These are phyloP conservation scores for Automeris io DNA, from an alignment of 2,888 invertebrate genomes.

Conservation along the genomic window DNA sequence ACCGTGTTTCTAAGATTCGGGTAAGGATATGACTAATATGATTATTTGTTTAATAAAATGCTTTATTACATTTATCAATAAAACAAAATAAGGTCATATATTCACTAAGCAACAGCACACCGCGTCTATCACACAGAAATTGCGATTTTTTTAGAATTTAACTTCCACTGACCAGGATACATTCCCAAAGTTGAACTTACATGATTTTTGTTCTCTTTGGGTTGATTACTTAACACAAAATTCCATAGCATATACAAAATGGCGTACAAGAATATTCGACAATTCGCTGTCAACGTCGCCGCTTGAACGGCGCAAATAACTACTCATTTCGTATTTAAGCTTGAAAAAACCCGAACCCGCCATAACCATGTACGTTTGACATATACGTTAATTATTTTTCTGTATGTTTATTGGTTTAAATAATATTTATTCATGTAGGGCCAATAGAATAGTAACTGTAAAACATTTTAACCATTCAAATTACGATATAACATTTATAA, in stretches of 20 bases:
- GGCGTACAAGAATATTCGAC: conserved; percentile 70
- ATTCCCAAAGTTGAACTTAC: conserved; percentile 46
- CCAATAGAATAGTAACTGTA: conserved; percentile 13
- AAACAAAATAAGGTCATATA: conserved; percentile 47
- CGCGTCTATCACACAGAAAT: conserved; percentile 35
- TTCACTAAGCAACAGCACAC: conserved; percentile 23
- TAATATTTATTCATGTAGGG: conserved; percentile 74
- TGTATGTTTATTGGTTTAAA: conserved; percentile 15
- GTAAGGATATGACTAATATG: conserved; percentile 15
- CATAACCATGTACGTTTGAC: conserved; percentile 53
- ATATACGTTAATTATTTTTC: conserved; percentile 20
- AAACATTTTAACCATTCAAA: conserved; percentile 11
- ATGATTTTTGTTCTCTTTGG: conserved; percentile 37
- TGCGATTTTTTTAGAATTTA: conserved; percentile 32
- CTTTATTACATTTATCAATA: conserved; percentile 21
- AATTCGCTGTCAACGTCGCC: conserved; percentile 72
- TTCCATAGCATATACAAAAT: conserved; percentile 68
- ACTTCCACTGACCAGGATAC: conserved; percentile 29
- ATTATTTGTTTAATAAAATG: conserved; percentile 16
- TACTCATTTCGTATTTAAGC: conserved; percentile 70
- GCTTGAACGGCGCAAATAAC: conserved; percentile 67
- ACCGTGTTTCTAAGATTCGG: conserved; percentile 11
- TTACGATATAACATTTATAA: neutral
- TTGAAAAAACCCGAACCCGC: conserved; percentile 74
- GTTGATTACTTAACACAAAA: conserved; percentile 63